phyloP scores from a whole-genome alignment of 2,113 vertebrate genomes.

The Buteo buteo region DNA sequence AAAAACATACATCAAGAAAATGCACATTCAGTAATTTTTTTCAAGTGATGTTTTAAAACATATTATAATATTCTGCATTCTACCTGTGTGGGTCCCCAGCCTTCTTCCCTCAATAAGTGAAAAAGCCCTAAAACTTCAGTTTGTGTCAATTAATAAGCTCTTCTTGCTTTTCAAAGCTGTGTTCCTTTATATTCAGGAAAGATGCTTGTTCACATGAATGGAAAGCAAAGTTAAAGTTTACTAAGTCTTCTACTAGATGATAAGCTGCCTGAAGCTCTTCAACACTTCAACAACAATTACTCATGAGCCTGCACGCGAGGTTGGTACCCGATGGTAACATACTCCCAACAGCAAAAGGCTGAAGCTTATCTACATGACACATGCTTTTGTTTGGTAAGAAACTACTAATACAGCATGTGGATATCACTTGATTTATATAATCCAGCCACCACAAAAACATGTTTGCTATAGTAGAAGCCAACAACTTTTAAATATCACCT shows the following conservation, averaged over 20 bases:
- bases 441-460: neutral
- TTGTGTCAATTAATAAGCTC: neutral
- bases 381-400: accelerated
- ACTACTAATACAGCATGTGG: accelerated
- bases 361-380: accelerated
- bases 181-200: neutral
- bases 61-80: neutral
- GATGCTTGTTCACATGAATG: neutral
- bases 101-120: neutral
- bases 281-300: accelerated
- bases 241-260: accelerated
- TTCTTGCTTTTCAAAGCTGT: neutral
- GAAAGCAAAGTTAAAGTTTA: neutral
- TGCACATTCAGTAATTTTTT: neutral
- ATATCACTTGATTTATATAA: accelerated
- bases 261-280: neutral
- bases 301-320: neutral
- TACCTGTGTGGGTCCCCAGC: neutral
- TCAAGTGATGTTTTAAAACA: neutral
- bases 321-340: neutral
- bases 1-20: neutral
- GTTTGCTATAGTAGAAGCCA: neutral
- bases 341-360: neutral
- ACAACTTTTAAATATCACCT: neutral
- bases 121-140: neutral